Percentiles rank a stretch among this genome's conserved stretches.
Evolutionary conservation across 2,888 invertebrate species (phyloP).

Genomic region (Toxonevra muliebris): DNA sequence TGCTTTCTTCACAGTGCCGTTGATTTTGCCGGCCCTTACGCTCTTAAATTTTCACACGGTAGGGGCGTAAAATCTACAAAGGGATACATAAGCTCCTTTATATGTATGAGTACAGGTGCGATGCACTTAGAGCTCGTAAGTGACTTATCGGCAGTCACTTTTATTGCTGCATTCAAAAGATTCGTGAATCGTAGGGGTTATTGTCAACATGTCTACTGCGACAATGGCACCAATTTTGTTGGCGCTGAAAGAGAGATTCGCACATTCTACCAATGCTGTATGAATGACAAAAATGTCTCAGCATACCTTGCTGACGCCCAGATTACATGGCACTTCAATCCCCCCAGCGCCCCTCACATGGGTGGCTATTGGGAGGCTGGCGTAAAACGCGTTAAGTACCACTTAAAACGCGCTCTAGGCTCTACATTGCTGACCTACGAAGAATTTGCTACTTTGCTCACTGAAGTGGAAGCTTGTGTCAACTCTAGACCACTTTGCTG

Average conservation of each 20-base stretch:
- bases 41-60: constrained; percentile 10
- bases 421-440: constrained; percentile 27
- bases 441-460: constrained; percentile 27
- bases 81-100: not conserved
- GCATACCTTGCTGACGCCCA: not conserved
- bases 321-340: constrained; percentile 24
- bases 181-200: no score
- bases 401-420: no score
- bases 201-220: no score
- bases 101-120: constrained; percentile 11
- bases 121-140: constrained; percentile 23
- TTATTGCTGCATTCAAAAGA: constrained; percentile 6
- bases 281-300: not conserved
- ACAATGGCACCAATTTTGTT: constrained; percentile 6
- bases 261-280: not conserved
- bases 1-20: constrained; percentile 14
- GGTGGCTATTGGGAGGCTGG: constrained; percentile 31
- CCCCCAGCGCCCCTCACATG: constrained; percentile 25
- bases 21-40: constrained; percentile 9
- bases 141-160: constrained; percentile 7
- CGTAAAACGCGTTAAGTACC: constrained; percentile 26
- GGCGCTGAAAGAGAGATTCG: not conserved
- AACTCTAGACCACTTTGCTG: constrained; percentile 17
- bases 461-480: no score
- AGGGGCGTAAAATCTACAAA: no score